Evolutionary conservation across 2,113 vertebrate genomes (phyloP).

Genomic region (Cynocephalus volans): DNA sequence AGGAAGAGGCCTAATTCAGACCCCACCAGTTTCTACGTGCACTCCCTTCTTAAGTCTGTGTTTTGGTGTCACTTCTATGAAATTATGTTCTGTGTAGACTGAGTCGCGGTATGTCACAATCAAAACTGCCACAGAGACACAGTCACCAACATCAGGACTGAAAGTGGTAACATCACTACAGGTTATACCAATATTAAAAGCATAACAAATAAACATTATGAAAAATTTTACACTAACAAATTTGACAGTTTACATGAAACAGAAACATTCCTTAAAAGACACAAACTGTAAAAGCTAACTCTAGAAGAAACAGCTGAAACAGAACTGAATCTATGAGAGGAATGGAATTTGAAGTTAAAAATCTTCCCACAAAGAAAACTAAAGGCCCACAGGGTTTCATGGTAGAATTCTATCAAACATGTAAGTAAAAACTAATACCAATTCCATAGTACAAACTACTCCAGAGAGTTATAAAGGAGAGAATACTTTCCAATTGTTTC

Average conservation of each 20-base stretch:
- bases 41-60: not conserved
- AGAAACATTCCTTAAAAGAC: not conserved
- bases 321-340: not conserved
- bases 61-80: not conserved
- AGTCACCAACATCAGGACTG: not conserved
- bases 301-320: not conserved
- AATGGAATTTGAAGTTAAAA: not conserved
- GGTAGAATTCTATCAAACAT: not conserved
- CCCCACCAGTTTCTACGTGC: too few relatives aligned
- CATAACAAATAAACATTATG: not conserved
- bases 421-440: not conserved
- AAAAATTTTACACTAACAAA: not conserved
- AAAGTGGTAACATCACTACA: not conserved
- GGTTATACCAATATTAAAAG: not conserved
- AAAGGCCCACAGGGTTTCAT: not conserved
- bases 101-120: too few relatives aligned
- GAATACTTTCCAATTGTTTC: not conserved
- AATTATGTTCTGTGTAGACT: not conserved
- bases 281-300: not conserved
- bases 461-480: not conserved
- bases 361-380: not conserved
- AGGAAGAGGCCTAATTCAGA: not conserved
- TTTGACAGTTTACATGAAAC: not conserved
- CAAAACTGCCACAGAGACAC: not conserved
- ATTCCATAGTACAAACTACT: not conserved